Evolutionary conservation across 1,140 invertebrate genomes (phyloP), one percentile per base, ranked within the genome.

Genomic region (Chironomus striatipennis): DNA sequence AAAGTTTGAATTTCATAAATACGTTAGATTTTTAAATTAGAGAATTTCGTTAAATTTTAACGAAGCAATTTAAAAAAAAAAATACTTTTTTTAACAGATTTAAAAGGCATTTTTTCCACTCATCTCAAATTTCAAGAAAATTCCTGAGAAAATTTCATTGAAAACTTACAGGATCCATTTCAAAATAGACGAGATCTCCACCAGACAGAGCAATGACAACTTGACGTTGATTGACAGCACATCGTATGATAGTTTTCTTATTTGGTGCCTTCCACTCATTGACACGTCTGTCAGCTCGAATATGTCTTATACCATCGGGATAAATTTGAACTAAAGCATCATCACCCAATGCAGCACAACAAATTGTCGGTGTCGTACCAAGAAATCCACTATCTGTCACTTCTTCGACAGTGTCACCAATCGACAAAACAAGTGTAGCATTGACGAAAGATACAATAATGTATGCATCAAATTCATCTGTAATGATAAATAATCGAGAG

Each of bases 391-490:
- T 99, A 85, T 99, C 98, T 7, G 97, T 98, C 1, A 99, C 98
- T 93, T 99, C 98, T 84, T 99, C 98, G 43, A 99, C 98, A 76
- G 97, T 99, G 84, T 99, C 98, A 77, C 98, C 98, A 83, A 99
- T 99, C 77, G 96, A 98, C 77, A 99, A 87, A 75, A 99, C 98
- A 77, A 99, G 88, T 34, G 98, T 99, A 75, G 98, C 98, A 85
- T 99, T 99, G 57, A 98, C 93, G 90, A 99, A 99, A 67, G 98
- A 99, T 76, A 99, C 98, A 83, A 99, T 97, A 87, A 99, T 99
- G 86, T 99, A 99, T 67, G 98, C 95, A 90, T 99, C 98, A 89
- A 88, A 99, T 82, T 97, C 93, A 86, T 98, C 96, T 97, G 89
- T 76, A 92, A 92, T 84, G 85, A 85, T 34, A 87, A 85, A 87